phyloP scores from a whole-genome alignment of 2,888 invertebrate genomes.

The Leptinotarsa haldemani region DNA sequence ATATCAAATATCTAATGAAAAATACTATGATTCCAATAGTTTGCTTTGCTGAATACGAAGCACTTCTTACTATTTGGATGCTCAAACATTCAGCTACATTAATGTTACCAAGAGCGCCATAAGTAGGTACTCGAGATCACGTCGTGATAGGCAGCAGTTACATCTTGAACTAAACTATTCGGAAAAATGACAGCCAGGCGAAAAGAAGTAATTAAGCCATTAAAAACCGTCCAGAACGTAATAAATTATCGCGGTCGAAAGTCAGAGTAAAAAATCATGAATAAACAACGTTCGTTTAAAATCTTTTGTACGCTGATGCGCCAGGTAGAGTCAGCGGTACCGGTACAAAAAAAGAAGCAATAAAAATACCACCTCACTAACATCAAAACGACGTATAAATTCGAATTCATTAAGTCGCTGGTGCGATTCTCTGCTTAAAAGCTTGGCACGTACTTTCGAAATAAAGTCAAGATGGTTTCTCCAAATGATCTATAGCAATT shows the following conservation, averaged over 20 bases:
- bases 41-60: no score
- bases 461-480: no score
- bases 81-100: no score
- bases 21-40: no score
- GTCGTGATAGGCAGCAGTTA: no score
- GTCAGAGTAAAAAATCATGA: slow-evolving; percentile 17
- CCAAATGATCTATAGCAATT: no score
- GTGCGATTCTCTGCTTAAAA: background rate
- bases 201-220: slow-evolving; percentile 13
- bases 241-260: slow-evolving; percentile 19
- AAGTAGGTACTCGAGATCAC: no score
- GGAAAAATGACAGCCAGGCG: background rate
- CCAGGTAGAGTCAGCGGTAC: slow-evolving; percentile 4
- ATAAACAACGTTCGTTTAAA: slow-evolving; percentile 18
- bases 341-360: slow-evolving; percentile 28
- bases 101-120: no score
- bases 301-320: slow-evolving; percentile 20
- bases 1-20: no score
- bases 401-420: slow-evolving; percentile 22
- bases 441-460: background rate
- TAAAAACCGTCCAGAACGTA: slow-evolving; percentile 18
- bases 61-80: no score
- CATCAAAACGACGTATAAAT: slow-evolving; percentile 27
- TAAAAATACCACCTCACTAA: slow-evolving; percentile 30
- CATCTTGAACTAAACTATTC: no score